Conservation (phyloP, 2,113 vertebrate species). For the Plotosus lineatus region DNA sequence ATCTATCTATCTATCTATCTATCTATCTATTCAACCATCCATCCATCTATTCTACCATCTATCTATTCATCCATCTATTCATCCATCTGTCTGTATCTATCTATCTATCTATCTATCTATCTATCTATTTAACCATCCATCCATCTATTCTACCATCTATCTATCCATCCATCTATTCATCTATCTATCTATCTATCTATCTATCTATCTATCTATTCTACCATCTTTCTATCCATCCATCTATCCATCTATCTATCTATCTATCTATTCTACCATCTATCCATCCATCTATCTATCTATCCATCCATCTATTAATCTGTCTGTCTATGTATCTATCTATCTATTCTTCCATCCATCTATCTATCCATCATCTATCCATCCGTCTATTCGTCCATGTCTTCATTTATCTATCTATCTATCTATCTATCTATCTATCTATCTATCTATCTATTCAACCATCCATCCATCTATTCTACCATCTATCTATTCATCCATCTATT, state of each 20-base stretch:
- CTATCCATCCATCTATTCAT: background rate
- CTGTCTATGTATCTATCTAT: background rate
- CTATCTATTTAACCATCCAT: background rate
- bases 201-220: background rate
- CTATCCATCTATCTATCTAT: background rate
- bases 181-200: background rate
- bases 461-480: background rate
- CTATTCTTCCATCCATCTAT: background rate
- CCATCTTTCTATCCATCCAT: background rate
- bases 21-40: background rate
- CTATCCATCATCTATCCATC: background rate
- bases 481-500: background rate
- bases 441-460: background rate
- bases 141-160: background rate
- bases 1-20: background rate
- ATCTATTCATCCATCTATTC: background rate
- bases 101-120: background rate
- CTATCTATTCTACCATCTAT: background rate
- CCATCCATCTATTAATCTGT: background rate
- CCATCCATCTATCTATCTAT: background rate
- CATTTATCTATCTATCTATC: background rate
- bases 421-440: background rate
- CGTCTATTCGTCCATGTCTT: too few species aligned
- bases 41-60: background rate
- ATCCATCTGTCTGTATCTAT: too few species aligned